Base-by-base conservation (phyloP, 92 coral and sea anemone species). In the Porites lobata region DNA sequence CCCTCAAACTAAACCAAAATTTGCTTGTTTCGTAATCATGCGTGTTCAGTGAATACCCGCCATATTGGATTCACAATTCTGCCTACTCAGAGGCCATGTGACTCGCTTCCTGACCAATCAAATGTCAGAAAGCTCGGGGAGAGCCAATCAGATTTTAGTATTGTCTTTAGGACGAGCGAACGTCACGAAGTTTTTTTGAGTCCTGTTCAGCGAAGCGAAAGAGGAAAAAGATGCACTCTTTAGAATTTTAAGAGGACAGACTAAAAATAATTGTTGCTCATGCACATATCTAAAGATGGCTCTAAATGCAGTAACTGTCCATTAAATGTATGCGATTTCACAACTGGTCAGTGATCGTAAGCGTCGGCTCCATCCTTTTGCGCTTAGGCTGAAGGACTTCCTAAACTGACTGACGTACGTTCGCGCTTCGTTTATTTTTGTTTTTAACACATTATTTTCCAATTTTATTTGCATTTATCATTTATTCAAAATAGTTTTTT, bases 41-140 rank as follows among this genome's bases (percentile, higher is more conserved):
- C 53, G 24, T 50, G 74, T 26, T 43, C 74, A 32, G 26, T 54
- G 63, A 47, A 74, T 52, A 69, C 89, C 69, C 85, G 89, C 85
- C 89, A 77, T 67, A 8, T 75, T 85, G 82, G 17, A 85, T 57
- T 56, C 70, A 70, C 38, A 47, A 13, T 43, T 52, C 43, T 18
- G 22, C 43, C 1, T 26, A 15, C 43, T 2, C 13, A 14, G 7
- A 56, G 18, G 69, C 77, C 78, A 82, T 63, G 86, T 82, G 86
- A 82, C 69, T 32, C 22, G 50, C 47, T 19, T 26, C 1, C 38
- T 59, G 59, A 70, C 86, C 86, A 82, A 70, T 82, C 43, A 32
- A 57, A 26, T 11, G 52, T 22, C 6, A 38, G 47, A 61, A 56
- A 10, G 4, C 3, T 9, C 4, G 24, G 14, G 4, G 10, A 4